phyloP scores from a whole-genome alignment of 2,888 invertebrate genomes.

The Eustalomyia histrio region DNA sequence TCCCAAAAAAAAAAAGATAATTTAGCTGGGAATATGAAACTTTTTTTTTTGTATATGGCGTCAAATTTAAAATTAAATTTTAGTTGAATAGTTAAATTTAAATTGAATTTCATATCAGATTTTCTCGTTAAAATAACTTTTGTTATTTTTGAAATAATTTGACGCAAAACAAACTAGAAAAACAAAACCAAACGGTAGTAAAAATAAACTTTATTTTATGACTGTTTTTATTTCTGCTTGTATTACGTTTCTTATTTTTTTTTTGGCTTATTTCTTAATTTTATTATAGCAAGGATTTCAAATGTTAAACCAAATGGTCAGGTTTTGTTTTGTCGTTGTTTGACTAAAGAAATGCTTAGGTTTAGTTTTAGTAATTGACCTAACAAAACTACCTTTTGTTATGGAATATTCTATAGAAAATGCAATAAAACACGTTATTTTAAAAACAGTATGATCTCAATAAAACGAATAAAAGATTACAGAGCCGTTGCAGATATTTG shows the following conservation, averaged over 20 bases:
- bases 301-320: conserved; percentile 47
- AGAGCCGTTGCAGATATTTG: too few species aligned
- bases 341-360: background rate
- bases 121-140: background rate
- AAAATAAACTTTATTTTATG: conserved; percentile 59
- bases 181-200: conserved; percentile 52
- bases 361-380: conserved; percentile 29
- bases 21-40: too few species aligned
- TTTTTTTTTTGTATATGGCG: too few species aligned
- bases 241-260: conserved; percentile 32
- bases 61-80: too few species aligned
- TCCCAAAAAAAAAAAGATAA: too few species aligned
- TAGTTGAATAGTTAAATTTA: too few species aligned
- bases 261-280: conserved; percentile 60
- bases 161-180: conserved; percentile 13
- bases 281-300: conserved; percentile 57
- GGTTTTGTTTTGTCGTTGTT: background rate
- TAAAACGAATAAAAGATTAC: too few species aligned
- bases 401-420: conserved; percentile 18
- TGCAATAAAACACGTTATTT: conserved; percentile 42
- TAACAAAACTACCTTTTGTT: conserved; percentile 22
- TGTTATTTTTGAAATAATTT: background rate
- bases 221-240: conserved; percentile 51
- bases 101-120: background rate
- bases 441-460: too few species aligned